Evolutionary conservation across 2,888 invertebrate species (phyloP).

Genomic region (Torymus tubicola): DNA sequence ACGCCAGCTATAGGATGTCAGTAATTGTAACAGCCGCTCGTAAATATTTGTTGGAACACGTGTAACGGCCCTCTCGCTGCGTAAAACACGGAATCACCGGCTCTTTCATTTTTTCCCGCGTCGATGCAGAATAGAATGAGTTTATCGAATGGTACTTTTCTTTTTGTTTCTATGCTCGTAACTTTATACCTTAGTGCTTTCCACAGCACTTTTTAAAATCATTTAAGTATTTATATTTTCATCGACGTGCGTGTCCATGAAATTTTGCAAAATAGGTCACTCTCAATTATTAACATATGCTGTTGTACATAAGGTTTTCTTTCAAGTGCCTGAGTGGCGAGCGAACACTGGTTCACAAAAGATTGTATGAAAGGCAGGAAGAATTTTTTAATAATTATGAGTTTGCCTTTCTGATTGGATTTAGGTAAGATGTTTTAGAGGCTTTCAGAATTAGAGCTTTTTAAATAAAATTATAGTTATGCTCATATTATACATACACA

Average conservation of each 20-base stretch:
- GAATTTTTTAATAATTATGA: no score
- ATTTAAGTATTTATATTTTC: conserved; percentile 41
- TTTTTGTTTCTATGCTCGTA: not conserved
- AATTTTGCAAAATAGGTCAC: conserved; percentile 27
- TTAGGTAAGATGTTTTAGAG: no score
- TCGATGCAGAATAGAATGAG: conserved; percentile 27
- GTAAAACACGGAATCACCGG: not conserved
- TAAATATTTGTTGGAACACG: conserved; percentile 45
- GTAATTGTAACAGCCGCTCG: conserved; percentile 35
- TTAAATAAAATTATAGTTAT: no score
- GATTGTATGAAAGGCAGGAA: no score
- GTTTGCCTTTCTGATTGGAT: no score
- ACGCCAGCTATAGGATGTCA: conserved; percentile 19
- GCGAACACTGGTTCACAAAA: no score
- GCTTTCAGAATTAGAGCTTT: no score
- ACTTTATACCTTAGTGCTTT: conserved; percentile 27
- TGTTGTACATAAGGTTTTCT: no score
- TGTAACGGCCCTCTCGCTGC: conserved; percentile 5
- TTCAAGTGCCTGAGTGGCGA: no score
- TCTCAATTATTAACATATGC: conserved; percentile 13
- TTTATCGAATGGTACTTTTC: conserved; percentile 37
- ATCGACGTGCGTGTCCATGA: conserved; percentile 16
- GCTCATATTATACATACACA: no score
- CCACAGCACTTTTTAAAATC: conserved; percentile 34
- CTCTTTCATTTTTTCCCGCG: not conserved